Percentiles rank a stretch among this genome's conserved stretches.
Conservation (phyloP, 2,113 vertebrate genomes). For the Equus quagga region DNA sequence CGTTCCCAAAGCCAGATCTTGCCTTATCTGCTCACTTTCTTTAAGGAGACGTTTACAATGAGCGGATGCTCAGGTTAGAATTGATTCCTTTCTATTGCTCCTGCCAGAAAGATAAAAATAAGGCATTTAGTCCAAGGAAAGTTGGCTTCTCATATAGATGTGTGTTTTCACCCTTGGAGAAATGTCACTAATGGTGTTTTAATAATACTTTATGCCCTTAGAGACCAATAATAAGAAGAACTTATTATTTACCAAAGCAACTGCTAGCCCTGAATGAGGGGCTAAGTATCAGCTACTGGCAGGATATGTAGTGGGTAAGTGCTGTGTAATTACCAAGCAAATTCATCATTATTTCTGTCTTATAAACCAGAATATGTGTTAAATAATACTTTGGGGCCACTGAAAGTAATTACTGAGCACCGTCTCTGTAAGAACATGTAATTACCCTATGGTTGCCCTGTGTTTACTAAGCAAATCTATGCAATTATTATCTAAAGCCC, state of each 20-base stretch:
- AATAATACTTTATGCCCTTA: conserved; percentile 81
- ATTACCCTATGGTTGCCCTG: conserved; percentile 79
- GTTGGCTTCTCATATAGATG: conserved; percentile 38
- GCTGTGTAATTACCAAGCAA: conserved; percentile 87
- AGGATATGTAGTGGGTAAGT: conserved; percentile 83
- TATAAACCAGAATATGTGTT: conserved; percentile 88
- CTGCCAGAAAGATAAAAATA: conserved; percentile 74
- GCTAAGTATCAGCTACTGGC: conserved; percentile 84
- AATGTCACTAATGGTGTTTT: conserved; percentile 83
- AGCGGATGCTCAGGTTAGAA: conserved; percentile 24
- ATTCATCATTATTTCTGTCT: conserved; percentile 87
- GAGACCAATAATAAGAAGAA: conserved; percentile 78
- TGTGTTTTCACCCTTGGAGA: conserved; percentile 78
- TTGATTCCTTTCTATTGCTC: conserved; percentile 44
- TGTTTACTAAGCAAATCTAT: conserved; percentile 82
- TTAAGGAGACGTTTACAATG: conserved; percentile 9
- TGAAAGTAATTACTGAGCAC: conserved; percentile 84
- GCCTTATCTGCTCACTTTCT: not conserved
- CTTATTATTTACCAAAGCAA: conserved; percentile 82
- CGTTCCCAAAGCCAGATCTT: not conserved
- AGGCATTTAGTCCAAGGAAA: conserved; percentile 69
- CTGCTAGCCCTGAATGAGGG: conserved; percentile 85
- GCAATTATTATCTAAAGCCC: conserved; percentile 82
- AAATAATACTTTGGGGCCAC: conserved; percentile 87
- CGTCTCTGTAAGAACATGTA: conserved; percentile 78